Evolutionary conservation across 2,888 invertebrate genomes (phyloP), one percentile per base, ranked within the genome.

Genomic region (Dynastes maya): DNA sequence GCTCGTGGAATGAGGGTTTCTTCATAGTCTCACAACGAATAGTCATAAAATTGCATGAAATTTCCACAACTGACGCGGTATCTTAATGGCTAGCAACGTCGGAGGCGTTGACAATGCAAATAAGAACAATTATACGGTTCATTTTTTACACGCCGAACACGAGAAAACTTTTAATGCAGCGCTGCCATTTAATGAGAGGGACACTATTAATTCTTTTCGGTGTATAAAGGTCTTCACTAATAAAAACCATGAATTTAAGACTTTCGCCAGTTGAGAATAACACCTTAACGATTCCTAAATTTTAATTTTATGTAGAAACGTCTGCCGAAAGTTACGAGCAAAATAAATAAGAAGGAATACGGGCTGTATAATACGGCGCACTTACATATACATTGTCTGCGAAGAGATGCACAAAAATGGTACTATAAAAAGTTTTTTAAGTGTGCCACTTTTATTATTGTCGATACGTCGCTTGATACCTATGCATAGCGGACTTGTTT

Each of bases 261-360:
- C 22, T 63, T 74, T 74, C 61, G 45, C 72, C 61, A 40, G 61
- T 61, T 61, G 80, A 80, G 80, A 82, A 81, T 82, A 82, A 80
- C 82, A 80, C 79, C 81, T 84, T 82, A 82, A 84, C 81, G 82
- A 82, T 83, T 82, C 83, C 81, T 83, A 83, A 84, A 84, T 84
- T 83, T 83, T 82, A 81, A 80, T 82, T 83, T 84, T 83, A 83
- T 83, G 81, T 79, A 13, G 72, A 45, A 37, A 61, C 61, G 72
- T 74, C 72, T 29, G 72, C 72, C 72, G 61, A 74, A 63, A 74
- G n/a, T 74, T 74, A 74, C 72, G 72, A 74, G 37, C 55, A 74
- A 63, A 74, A 74, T 74, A 74, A 74, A 63, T 61, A 40, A 61
- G 72, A 45, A 27, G 9, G 72, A 55, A 55, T 55, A 37, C 27